Evolutionary conservation across 2,888 invertebrate species (phyloP).

Genomic region (Limnephilus lunatus): DNA sequence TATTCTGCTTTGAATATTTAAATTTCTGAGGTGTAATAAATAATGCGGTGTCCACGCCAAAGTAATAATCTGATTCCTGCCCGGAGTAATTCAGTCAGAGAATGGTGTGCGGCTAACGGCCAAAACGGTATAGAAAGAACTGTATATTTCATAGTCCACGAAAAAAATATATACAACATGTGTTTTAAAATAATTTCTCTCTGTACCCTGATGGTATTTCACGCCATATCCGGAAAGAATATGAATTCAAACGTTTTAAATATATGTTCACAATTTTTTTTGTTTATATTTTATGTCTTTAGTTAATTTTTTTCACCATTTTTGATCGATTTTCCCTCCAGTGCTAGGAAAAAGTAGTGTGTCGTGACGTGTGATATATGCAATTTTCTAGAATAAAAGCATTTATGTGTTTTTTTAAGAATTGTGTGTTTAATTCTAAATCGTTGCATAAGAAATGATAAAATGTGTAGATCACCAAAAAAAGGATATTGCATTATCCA

Average conservation of each 20-base stretch:
- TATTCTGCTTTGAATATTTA: not conserved
- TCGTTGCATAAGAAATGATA: too few species aligned
- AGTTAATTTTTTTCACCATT: too few species aligned
- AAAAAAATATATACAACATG: constrained; percentile 34
- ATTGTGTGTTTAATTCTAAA: too few species aligned
- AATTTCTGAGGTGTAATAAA: not conserved
- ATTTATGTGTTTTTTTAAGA: too few species aligned
- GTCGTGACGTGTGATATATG: too few species aligned
- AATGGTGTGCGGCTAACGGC: constrained; percentile 11
- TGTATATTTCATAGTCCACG: constrained; percentile 14
- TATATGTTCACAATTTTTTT: not conserved
- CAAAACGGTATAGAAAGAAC: constrained; percentile 26
- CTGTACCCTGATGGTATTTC: not conserved
- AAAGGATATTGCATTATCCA: too few species aligned
- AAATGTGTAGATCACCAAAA: too few species aligned
- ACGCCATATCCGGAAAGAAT: not conserved
- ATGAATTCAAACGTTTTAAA: not conserved
- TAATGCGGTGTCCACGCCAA: not conserved
- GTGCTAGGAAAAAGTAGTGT: too few species aligned
- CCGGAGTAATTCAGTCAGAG: not conserved
- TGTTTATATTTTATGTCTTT: too few species aligned
- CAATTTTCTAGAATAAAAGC: too few species aligned
- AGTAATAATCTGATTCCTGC: not conserved
- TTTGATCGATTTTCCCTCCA: too few species aligned
- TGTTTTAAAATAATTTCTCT: constrained; percentile 31